These are phyloP conservation scores for Lycocerus yunnanus DNA, from an alignment of 2,888 invertebrate genomes.

Conservation along the genomic window DNA sequence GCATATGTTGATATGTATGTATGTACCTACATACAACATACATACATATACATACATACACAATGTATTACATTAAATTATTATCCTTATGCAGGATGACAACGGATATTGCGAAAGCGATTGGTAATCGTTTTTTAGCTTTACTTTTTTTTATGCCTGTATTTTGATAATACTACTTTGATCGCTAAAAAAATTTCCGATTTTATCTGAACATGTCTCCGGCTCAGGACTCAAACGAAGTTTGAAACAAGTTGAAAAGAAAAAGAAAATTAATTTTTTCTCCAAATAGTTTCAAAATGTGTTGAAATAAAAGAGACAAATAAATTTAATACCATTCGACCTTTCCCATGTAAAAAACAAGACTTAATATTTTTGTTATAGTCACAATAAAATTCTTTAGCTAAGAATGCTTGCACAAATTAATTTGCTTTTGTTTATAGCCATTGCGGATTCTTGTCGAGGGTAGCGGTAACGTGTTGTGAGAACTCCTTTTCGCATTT, in stretches of 20 bases:
- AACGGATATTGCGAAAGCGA: neutral
- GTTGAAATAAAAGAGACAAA: conserved; percentile 14
- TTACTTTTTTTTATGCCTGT: no score
- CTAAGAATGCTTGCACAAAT: conserved; percentile 35
- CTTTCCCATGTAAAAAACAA: conserved; percentile 29
- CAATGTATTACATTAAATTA: no score
- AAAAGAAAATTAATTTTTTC: conserved; percentile 22
- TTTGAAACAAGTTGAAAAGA: conserved; percentile 9
- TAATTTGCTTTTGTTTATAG: neutral
- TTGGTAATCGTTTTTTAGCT: no score
- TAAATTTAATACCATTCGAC: neutral
- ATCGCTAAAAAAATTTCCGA: neutral
- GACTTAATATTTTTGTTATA: conserved; percentile 21
- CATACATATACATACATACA: no score
- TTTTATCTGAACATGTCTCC: neutral
- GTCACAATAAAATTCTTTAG: conserved; percentile 27
- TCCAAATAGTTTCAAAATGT: conserved; percentile 28
- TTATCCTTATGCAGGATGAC: neutral
- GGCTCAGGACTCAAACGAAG: neutral
- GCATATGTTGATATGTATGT: no score
- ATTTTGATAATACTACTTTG: no score
- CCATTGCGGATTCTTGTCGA: no score
- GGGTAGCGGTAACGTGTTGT: no score
- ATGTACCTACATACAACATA: no score
- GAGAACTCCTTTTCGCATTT: no score